Conservation (phyloP, 2,888 invertebrate genomes). For the Ctena decussata region DNA sequence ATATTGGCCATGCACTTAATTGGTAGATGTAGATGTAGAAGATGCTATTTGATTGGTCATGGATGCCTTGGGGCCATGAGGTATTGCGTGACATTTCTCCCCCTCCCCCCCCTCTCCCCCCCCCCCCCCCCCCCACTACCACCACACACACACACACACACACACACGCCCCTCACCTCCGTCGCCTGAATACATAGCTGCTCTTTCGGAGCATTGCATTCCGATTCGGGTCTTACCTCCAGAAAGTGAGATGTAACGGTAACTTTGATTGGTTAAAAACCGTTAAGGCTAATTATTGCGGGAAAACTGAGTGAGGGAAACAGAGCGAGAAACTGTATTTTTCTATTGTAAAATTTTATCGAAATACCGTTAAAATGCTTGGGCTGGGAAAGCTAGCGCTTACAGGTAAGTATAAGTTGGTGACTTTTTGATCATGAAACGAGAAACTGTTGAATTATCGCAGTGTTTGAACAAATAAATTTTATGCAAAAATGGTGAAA, state of each 20-base stretch:
- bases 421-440: too few species aligned
- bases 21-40: too few species aligned
- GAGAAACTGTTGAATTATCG: too few species aligned
- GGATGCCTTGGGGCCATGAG: too few species aligned
- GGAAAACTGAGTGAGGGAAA: conserved; percentile 5
- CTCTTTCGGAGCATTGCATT: not conserved
- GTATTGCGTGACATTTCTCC: too few species aligned
- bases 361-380: not conserved
- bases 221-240: not conserved
- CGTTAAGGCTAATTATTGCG: not conserved
- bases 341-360: not conserved
- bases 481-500: too few species aligned
- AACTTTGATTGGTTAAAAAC: not conserved
- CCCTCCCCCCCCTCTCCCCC: too few species aligned
- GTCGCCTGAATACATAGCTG: not conserved
- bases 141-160: not conserved
- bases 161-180: not conserved
- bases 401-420: not conserved
- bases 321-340: not conserved
- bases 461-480: too few species aligned
- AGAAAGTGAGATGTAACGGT: not conserved
- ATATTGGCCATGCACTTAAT: too few species aligned
- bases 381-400: not conserved
- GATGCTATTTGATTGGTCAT: too few species aligned
- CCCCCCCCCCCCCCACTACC: not conserved